phyloP scores from a whole-genome alignment of 2,797 vertebrate genomes.

The Anabacerthia variegaticeps region DNA sequence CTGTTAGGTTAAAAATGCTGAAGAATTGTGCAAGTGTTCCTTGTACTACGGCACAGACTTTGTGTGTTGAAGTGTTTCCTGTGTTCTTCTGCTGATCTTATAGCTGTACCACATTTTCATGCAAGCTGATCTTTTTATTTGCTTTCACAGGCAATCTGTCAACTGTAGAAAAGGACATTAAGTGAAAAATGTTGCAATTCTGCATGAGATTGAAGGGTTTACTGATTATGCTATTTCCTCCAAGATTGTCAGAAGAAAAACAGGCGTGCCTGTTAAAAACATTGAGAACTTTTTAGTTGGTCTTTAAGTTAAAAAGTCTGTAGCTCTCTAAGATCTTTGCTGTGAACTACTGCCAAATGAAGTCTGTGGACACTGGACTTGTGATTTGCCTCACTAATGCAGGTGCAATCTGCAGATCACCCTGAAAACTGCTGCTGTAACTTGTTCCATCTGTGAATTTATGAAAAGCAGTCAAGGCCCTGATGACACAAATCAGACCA shows the following conservation, averaged over 20 bases:
- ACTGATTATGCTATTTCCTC: not conserved
- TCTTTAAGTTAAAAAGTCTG: not conserved
- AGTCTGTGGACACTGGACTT: not conserved
- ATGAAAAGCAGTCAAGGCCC: not conserved
- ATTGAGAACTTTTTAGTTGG: not conserved
- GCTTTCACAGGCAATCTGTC: not conserved
- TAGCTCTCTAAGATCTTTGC: not conserved
- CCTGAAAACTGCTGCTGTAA: not conserved
- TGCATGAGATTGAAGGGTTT: not conserved
- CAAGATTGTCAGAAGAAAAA: not conserved
- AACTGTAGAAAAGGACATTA: not conserved
- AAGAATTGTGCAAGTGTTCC: not conserved
- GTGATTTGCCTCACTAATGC: not conserved
- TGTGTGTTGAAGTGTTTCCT: not conserved
- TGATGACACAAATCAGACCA: fast-evolving
- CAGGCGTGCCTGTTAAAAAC: not conserved
- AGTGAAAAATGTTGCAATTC: not conserved
- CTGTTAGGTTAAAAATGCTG: not conserved
- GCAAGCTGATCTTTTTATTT: not conserved
- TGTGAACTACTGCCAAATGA: not conserved
- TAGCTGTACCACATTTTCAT: not conserved
- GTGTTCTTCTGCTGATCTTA: not conserved
- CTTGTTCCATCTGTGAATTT: not conserved
- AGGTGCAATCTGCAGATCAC: not conserved
- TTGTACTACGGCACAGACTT: not conserved